Evolutionary conservation across 2,797 vertebrate genomes (phyloP).

Genomic region (Tarsius wallacei): DNA sequence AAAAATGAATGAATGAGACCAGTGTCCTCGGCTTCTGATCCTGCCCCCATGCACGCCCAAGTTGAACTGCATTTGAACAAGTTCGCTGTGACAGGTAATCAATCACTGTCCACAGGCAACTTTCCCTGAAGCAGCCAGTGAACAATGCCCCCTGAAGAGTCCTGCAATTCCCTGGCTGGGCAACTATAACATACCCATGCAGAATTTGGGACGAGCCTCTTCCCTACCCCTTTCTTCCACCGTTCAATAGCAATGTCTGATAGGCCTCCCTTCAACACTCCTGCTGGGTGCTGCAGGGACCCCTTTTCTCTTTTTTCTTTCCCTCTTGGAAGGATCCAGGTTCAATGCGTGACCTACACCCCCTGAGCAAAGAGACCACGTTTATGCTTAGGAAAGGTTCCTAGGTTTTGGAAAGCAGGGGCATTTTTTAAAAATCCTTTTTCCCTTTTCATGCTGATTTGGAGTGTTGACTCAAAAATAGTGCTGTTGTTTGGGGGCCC

Average conservation of each 20-base stretch:
- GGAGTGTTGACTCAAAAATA: constrained; percentile 81
- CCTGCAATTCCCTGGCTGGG: background rate
- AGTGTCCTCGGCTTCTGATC: background rate
- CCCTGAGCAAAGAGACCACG: constrained; percentile 7
- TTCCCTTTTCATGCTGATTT: constrained; percentile 66
- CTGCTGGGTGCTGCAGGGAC: background rate
- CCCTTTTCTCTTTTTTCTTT: background rate
- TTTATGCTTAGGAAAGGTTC: constrained; percentile 11
- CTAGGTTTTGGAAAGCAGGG: constrained; percentile 52
- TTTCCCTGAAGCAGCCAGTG: background rate
- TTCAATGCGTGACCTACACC: constrained; percentile 30
- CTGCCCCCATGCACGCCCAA: background rate
- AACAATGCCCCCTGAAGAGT: background rate
- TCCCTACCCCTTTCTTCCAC: background rate
- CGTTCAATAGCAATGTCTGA: background rate
- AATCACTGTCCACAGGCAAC: constrained; percentile 64
- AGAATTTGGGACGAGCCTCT: background rate
- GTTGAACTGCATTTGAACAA: constrained; percentile 18
- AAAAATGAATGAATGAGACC: constrained; percentile 43
- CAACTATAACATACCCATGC: background rate
- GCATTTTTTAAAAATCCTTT: constrained; percentile 11
- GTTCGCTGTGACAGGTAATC: constrained; percentile 59
- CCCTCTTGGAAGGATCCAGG: background rate
- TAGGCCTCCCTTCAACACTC: fast-evolving
- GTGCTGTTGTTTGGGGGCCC: constrained; percentile 79